Base-by-base conservation (phyloP, 2,113 vertebrate genomes). In the Charina bottae region DNA sequence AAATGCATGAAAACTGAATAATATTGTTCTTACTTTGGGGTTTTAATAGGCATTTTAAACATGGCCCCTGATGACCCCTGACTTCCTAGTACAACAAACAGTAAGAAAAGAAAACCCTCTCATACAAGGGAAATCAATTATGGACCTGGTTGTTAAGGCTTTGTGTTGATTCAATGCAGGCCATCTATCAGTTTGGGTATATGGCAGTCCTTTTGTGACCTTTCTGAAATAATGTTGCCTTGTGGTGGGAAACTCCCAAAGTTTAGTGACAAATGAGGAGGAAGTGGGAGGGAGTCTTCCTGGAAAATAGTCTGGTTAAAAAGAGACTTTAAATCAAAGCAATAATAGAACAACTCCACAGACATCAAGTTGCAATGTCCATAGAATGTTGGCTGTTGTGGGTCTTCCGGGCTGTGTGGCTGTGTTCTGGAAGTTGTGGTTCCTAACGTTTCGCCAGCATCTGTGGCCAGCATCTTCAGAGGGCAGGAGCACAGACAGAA, bases 241-340 rank as follows among this genome's bases (percentile, higher is more conserved):
- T 92, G n/a, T 59, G 90, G 21, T 19, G 83, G 55, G 53, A 89
- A 96, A 91, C 9, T 72, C 93, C 93, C 42, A n/a, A 92, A 95
- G 92, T 85, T 15, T 64, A 93, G 60, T 90, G 95, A 90, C 12
- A 93, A 92, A 94, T 83, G 91, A 95, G 89, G 87, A 78, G 92
- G 87, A 78, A 91, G 46, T 17, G 83, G 28, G 42, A n/a, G 49
- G 42, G 90, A 58, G 26, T 55, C 26, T 94, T 91, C 90, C 60
- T 92, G 92, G 91, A 33, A 95, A 94, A 88, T 19, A 5, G 62
- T 95, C 46, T 28, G 4, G 60, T 92, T 94, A 94, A 96, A 94
- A 68, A 92, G 28, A 95, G 54, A 88, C 42, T 53, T 92, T 94
- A 93, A 95, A 94, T 94, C 68, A 92, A 94, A 95, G 91, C 28